Percentiles rank a stretch among this genome's conserved stretches.
These are phyloP conservation scores for Myiagra hebetior DNA, from an alignment of 2,113 vertebrate genomes.

Conservation along the genomic window DNA sequence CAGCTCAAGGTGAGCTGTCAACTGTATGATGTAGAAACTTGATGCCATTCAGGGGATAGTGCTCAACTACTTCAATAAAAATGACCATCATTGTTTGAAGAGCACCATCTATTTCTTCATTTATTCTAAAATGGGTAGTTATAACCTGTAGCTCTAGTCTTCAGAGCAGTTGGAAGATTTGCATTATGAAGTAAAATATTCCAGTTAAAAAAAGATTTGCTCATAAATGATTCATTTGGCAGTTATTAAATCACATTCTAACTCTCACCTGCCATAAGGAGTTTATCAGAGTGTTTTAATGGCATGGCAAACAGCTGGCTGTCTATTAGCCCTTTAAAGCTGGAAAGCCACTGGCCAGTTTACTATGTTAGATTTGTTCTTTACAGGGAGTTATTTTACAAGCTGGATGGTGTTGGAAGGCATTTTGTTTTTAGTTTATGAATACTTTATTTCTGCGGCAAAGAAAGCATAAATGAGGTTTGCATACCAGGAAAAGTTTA, in stretches of 20 bases:
- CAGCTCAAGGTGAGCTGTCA: not conserved
- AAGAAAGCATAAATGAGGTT: not conserved
- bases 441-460: conserved; percentile 39
- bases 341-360: conserved; percentile 23
- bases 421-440: conserved; percentile 1
- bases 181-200: conserved; percentile 2
- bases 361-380: conserved; percentile 16
- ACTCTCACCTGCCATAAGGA: conserved; percentile 9
- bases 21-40: not conserved
- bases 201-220: conserved; percentile 24
- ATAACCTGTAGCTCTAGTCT: not conserved
- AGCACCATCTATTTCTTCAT: not conserved
- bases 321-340: not conserved
- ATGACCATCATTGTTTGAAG: not conserved
- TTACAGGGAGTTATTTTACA: conserved; percentile 42
- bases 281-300: conserved; percentile 37
- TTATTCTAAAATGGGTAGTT: not conserved
- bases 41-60: not conserved
- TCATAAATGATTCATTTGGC: conserved; percentile 47
- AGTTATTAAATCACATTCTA: conserved; percentile 43
- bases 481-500: not conserved
- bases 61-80: not conserved
- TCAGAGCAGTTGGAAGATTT: not conserved
- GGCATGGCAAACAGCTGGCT: conserved; percentile 28
- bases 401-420: conserved; percentile 7